Percentiles rank a stretch among this genome's conserved stretches.
phyloP scores from a whole-genome alignment of 2,113 vertebrate species.

The human region DNA sequence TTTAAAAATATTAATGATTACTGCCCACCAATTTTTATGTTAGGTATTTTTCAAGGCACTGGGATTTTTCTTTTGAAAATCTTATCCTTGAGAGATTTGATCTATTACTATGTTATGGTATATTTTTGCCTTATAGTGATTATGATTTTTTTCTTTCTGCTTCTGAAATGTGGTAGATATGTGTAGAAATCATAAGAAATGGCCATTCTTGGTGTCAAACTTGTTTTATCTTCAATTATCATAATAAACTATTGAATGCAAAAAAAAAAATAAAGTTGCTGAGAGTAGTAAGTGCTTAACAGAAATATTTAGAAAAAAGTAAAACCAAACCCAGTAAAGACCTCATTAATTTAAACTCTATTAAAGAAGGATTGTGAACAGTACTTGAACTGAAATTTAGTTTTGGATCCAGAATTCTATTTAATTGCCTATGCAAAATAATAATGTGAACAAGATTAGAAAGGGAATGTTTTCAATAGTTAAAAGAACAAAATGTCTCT shows the following conservation, averaged over 20 bases:
- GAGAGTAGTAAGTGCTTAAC: neutral
- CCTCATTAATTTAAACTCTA: slow-evolving; percentile 30
- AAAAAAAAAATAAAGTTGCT: neutral
- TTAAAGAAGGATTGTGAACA: neutral
- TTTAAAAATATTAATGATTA: slow-evolving; percentile 2
- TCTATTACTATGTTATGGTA: neutral
- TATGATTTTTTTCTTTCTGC: neutral
- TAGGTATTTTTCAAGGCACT: neutral
- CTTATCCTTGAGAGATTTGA: neutral
- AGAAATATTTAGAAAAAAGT: neutral
- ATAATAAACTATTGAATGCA: neutral
- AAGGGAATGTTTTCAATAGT: slow-evolving; percentile 42
- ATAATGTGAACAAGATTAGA: neutral
- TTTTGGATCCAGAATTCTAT: slow-evolving; percentile 20
- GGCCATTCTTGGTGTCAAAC: neutral
- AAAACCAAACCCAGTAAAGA: neutral
- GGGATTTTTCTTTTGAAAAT: slow-evolving; percentile 1
- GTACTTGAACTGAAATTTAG: slow-evolving; percentile 20
- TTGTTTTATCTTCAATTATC: neutral
- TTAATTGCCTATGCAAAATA: slow-evolving; percentile 50
- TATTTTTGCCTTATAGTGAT: slow-evolving; percentile 13
- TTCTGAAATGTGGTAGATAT: slow-evolving; percentile 3
- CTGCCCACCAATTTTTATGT: neutral
- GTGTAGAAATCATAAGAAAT: slow-evolving; percentile 12
- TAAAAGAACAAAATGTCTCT: slow-evolving; percentile 35